Conservation (phyloP, 2,797 vertebrate genomes). For the Tokudaia muenninki region DNA sequence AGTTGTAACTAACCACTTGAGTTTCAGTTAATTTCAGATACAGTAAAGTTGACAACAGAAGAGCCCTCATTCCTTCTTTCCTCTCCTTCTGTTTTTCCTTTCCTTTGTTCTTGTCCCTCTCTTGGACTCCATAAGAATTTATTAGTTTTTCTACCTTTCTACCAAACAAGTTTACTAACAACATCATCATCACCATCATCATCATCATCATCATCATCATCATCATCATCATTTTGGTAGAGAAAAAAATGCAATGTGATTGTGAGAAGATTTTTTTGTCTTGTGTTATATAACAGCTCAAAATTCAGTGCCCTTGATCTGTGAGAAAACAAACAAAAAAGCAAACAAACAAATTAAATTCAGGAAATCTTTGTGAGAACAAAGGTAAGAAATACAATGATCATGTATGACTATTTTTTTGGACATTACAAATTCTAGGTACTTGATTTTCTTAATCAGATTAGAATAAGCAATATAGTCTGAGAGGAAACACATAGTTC, state of each 20-base stretch:
- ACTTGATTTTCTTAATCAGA: neutral
- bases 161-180: neutral
- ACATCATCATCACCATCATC: neutral
- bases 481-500: neutral
- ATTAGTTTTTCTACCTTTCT: neutral
- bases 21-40: neutral
- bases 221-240: neutral
- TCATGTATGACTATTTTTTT: neutral
- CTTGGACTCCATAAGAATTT: neutral
- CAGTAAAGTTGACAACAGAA: neutral
- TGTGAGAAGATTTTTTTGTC: neutral
- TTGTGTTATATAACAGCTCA: neutral
- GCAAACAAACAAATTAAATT: neutral
- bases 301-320: neutral
- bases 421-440: neutral
- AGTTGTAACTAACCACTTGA: neutral
- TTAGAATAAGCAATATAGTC: neutral
- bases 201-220: neutral
- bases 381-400: neutral
- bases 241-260: neutral
- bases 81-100: too few relatives aligned
- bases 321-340: neutral
- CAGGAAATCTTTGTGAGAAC: neutral
- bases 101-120: neutral
- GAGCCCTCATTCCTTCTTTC: neutral